Evolutionary conservation across 2,797 vertebrate genomes (phyloP).

Genomic region (Leptatherina wallacei): DNA sequence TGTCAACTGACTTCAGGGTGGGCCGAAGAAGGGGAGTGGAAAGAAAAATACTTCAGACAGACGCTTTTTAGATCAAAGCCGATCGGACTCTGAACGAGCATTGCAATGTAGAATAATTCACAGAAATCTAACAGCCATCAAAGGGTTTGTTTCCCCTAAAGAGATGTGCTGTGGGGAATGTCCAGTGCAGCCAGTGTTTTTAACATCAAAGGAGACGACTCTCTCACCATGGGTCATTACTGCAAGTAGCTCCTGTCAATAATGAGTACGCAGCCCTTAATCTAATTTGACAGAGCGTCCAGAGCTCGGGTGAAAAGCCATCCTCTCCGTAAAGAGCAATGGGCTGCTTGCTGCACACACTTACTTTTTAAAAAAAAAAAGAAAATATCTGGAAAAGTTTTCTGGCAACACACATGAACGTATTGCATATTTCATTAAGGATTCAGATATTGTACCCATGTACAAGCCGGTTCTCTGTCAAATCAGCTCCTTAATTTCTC

Average conservation of each 20-base stretch:
- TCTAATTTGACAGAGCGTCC: slow-evolving; percentile 72
- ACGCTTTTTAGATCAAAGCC: slow-evolving; percentile 67
- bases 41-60: slow-evolving; percentile 49
- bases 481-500: slow-evolving; percentile 24
- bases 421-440: not conserved
- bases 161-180: slow-evolving; percentile 61
- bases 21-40: slow-evolving; percentile 37
- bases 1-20: slow-evolving; percentile 65
- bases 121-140: slow-evolving; percentile 63
- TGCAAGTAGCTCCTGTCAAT: slow-evolving; percentile 75
- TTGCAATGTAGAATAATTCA: slow-evolving; percentile 58
- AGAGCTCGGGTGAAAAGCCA: slow-evolving; percentile 63
- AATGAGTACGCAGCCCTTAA: slow-evolving; percentile 75
- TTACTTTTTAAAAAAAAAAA: slow-evolving; percentile 32
- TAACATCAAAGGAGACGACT: slow-evolving; percentile 75
- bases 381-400: not conserved
- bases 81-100: slow-evolving; percentile 41
- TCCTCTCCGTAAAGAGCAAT: slow-evolving; percentile 65
- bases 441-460: not conserved
- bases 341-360: slow-evolving; percentile 38
- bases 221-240: slow-evolving; percentile 74
- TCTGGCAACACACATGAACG: not conserved
- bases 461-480: slow-evolving; percentile 13
- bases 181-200: slow-evolving; percentile 62
- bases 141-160: slow-evolving; percentile 46